These are phyloP conservation scores for Sitobion miscanthi DNA, from an alignment of 1,140 invertebrate species.

Conservation along the genomic window DNA sequence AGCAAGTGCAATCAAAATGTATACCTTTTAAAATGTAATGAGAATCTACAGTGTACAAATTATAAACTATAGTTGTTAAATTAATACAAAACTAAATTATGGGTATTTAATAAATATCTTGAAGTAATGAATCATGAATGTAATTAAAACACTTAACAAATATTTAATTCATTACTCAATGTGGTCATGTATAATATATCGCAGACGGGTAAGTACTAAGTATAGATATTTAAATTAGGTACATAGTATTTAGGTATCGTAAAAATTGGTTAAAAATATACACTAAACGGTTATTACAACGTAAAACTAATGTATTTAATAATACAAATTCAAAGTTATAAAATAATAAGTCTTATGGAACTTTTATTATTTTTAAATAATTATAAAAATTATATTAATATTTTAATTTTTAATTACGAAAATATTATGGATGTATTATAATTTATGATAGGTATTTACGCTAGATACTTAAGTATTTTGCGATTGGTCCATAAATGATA, in stretches of 20 bases:
- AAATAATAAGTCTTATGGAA: neutral
- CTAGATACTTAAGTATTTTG: neutral
- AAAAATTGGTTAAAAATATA: too few species aligned
- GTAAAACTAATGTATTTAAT: neutral
- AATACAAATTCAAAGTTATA: neutral
- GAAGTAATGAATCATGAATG: too few species aligned
- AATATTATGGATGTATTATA: neutral
- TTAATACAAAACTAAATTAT: neutral
- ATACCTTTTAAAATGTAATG: too few species aligned
- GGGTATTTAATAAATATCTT: neutral
- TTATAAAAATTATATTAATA: neutral
- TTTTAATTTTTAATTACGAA: too few species aligned
- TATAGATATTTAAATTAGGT: neutral
- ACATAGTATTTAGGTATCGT: neutral
- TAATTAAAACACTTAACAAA: too few species aligned
- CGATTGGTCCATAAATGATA: neutral
- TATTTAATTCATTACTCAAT: too few species aligned
- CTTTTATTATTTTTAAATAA: neutral
- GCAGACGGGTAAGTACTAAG: too few species aligned
- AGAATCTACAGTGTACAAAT: too few species aligned
- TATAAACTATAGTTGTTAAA: neutral
- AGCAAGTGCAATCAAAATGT: too few species aligned
- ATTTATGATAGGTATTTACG: neutral
- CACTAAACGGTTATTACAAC: too few species aligned
- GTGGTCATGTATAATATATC: too few species aligned